Percentiles rank a stretch among this genome's conserved stretches.
phyloP scores from a whole-genome alignment of 2,113 vertebrate genomes.

The Phocoena phocoena region DNA sequence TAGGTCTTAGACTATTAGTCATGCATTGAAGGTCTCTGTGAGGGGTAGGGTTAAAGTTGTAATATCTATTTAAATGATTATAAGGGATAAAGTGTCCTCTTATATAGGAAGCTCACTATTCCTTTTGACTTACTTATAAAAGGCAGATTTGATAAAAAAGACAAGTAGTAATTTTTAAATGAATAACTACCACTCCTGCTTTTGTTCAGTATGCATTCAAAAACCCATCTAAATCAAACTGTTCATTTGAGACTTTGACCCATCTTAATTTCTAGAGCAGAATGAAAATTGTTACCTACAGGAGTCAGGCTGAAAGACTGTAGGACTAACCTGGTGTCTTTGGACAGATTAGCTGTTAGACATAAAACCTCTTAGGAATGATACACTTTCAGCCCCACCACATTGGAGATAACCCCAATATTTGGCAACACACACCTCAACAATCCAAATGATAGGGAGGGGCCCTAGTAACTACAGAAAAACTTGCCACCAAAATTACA shows the following conservation, averaged over 20 bases:
- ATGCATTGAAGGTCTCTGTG: neutral
- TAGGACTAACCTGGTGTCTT: neutral
- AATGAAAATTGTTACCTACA: neutral
- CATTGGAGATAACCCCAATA: neutral
- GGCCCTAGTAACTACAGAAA: neutral
- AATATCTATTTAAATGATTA: neutral
- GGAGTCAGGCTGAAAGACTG: neutral
- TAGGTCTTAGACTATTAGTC: neutral
- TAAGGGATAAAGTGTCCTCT: neutral
- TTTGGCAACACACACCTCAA: neutral
- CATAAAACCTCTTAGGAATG: neutral
- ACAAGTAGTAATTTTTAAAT: neutral
- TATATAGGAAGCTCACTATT: neutral
- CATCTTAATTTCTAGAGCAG: conserved; percentile 11
- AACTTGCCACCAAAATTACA: neutral
- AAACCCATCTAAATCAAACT: neutral
- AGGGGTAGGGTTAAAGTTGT: neutral
- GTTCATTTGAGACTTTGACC: neutral
- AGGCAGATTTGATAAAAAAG: neutral
- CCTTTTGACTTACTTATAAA: neutral
- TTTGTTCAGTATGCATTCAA: neutral
- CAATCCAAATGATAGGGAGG: neutral
- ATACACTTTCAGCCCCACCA: neutral
- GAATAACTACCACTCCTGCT: neutral
- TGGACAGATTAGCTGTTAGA: neutral